Evolutionary conservation across 2,113 vertebrate species (phyloP), one percentile per base, ranked within the genome.

Genomic region (Trachemys scripta): DNA sequence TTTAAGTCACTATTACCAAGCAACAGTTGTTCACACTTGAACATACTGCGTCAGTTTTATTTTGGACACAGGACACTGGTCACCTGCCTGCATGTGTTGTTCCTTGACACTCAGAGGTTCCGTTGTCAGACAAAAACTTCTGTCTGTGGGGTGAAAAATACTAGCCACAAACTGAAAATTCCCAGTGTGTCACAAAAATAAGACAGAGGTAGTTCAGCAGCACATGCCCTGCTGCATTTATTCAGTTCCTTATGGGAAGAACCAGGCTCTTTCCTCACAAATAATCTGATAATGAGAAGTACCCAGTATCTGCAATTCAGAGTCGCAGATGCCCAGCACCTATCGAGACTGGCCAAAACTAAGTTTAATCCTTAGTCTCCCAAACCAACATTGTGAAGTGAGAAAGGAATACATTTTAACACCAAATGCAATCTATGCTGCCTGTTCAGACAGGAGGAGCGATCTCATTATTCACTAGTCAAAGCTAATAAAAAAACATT

Each of bases 181-280:
- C 79, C 31, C 57, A 20, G 22, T 8, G 7, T 5, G 24, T 16
- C 27, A 45, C 50, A 51, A 82, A 31, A 45, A 29, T 35, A 72
- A 45, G 79, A 13, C 1, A 17, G 53, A 80, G 5, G 3, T 35
- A 1, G 2, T 51, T 38, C 45, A 51, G 5, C 2, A 12, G 8
- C 45, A 50, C 35, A 0, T 1, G 1, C 13, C 14, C 9, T 4
- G 29, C 6, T 42, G 10, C 3, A 13, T 25, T n/a, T 29, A 50
- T 3, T 31, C 29, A 47, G 8, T 49, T 17, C 35, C 75, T 35
- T 38, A 69, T 69, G 35, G 16, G 35, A 69, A n/a, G 65, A 69
- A n/a, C 8, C 69, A 42, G 1, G 0, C 10, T 2, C 20, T 82
- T 27, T 81, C 65, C 49, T 69, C 9, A 31, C 24, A 54, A 57